Evolutionary conservation across 2,888 invertebrate species (phyloP).

Genomic region (Luperina nickerlii): DNA sequence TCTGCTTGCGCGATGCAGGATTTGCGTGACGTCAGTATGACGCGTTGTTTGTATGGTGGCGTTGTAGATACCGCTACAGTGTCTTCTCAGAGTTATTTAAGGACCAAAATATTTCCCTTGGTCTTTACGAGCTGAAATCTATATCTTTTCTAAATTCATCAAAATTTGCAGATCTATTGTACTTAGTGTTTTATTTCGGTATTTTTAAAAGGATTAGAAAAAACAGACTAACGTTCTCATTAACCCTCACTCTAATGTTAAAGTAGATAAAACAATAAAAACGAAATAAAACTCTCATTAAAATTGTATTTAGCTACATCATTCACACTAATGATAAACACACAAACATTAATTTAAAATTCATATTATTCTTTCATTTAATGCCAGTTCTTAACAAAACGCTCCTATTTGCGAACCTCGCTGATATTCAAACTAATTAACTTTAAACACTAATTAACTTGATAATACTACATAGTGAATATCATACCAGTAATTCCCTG

Average conservation of each 20-base stretch:
- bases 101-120: not conserved
- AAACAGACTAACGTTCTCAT: not conserved
- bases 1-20: too few relatives aligned
- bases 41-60: too few relatives aligned
- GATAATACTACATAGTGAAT: slow-evolving; percentile 17
- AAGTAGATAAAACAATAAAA: not conserved
- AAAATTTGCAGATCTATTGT: not conserved
- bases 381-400: not conserved
- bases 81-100: not conserved
- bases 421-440: slow-evolving; percentile 7
- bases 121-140: not conserved
- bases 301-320: not conserved
- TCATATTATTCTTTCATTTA: slow-evolving; percentile 35
- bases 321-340: slow-evolving; percentile 18
- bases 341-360: slow-evolving; percentile 20
- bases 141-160: not conserved
- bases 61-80: too few relatives aligned
- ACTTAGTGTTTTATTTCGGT: too few relatives aligned
- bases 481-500: slow-evolving; percentile 2
- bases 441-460: slow-evolving; percentile 21
- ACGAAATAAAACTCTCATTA: slow-evolving; percentile 9
- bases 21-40: too few relatives aligned
- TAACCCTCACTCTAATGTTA: not conserved
- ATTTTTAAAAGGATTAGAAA: too few relatives aligned
- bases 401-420: slow-evolving; percentile 9